Percentiles rank a stretch among this genome's conserved stretches.
phyloP scores from a whole-genome alignment of 2,113 vertebrate genomes.

The Daubentonia madagascariensis region DNA sequence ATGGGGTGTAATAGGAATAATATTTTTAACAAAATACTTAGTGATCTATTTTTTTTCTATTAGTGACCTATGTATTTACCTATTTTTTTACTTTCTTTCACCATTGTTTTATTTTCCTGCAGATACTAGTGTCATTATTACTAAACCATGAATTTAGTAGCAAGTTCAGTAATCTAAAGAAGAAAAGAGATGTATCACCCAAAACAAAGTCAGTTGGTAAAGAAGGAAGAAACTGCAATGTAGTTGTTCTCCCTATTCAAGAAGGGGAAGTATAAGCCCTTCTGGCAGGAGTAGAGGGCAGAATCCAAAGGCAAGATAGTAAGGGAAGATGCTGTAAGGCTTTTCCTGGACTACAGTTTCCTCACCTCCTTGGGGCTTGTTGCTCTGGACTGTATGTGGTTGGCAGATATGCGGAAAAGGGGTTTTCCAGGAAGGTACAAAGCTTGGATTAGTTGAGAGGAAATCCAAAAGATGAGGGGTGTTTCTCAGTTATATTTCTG shows the following conservation, averaged over 20 bases:
- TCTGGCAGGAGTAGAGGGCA: not conserved
- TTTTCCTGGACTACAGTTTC: not conserved
- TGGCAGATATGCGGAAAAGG: not conserved
- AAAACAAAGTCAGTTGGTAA: not conserved
- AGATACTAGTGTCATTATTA: not conserved
- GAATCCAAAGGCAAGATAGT: not conserved
- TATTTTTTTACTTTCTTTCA: not conserved
- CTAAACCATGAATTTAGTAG: not conserved
- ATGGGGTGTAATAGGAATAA: not conserved
- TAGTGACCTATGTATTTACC: not conserved
- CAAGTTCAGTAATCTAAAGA: not conserved
- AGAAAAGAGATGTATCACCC: not conserved
- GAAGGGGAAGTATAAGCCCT: not conserved
- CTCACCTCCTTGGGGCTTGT: not conserved
- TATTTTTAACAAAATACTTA: not conserved
- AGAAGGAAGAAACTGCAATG: not conserved
- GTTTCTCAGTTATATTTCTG: not conserved
- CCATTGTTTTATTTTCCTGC: not conserved
- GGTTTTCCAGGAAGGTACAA: not conserved
- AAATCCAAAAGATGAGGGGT: not conserved
- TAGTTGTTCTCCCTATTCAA: not conserved
- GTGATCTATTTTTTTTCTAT: not conserved
- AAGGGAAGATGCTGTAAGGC: not conserved
- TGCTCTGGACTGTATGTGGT: not conserved
- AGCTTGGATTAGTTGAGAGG: not conserved